Base-by-base conservation (phyloP, 1,140 invertebrate species). In the Dryas iulia region DNA sequence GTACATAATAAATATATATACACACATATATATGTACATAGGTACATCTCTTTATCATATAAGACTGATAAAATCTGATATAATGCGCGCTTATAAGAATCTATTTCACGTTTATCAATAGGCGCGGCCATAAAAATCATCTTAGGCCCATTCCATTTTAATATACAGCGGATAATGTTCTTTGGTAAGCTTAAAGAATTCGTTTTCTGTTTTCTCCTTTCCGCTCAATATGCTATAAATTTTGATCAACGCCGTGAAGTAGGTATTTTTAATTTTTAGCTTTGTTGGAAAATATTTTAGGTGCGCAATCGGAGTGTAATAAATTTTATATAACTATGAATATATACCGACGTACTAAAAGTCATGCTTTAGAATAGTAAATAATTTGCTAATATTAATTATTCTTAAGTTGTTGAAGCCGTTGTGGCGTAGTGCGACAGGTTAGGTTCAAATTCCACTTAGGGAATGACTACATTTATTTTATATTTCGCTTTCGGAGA, bases 61-160 rank as follows among this genome's bases (percentile, higher is more conserved):
- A 21, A 47, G 39, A 68, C 69, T 56, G 54, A 61, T 33, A 69
- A 76, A 77, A 65, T 69, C 66, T 77, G 72, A 74, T 68, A 72
- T 53, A 79, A 78, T 65, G 71, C 66, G 33, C 60, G 53, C 77
- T 83, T 78, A 77, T 72, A 73, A 75, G 71, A 79, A 73, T 81
- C 64, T 74, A 78, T 77, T 81, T 81, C 78, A 76, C 66, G 72
- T 73, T 72, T 7, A 66, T 78, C 74, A 73, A 76, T 64, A 60
- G 72, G 26, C 52, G 33, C 23, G 63, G 67, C 68, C 73, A 82
- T 86, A 86, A 86, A 86, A 84, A 81, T 78, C 81, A 67, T 77
- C 78, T 82, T 84, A 86, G 58, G 61, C 72, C 73, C 72, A 83
- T 82, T 84, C 77, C 69, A 78, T 82, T 81, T 79, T 78, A 84